A percentile compares a stretch with the other conserved stretches of the same genome.
Evolutionary conservation across 2,113 vertebrate species (phyloP).

Genomic region (Malurus melanocephalus): DNA sequence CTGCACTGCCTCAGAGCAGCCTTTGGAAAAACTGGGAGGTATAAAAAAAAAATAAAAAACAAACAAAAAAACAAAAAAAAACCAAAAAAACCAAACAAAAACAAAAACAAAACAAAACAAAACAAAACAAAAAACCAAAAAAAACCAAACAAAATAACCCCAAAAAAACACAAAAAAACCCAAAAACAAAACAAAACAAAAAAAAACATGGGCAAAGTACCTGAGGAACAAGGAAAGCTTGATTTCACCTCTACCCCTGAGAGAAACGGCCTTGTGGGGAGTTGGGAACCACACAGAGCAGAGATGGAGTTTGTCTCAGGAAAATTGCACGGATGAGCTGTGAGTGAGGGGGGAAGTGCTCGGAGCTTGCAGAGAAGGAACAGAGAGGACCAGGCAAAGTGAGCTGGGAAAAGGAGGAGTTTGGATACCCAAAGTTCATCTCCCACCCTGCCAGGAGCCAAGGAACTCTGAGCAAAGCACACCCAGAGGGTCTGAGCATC

Average conservation of each 20-base stretch:
- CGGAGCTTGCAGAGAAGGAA: background rate
- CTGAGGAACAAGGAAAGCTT: background rate
- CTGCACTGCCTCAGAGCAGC: background rate
- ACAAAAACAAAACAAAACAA: too few species aligned
- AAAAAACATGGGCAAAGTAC: background rate
- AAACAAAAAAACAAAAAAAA: too few species aligned
- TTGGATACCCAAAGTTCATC: background rate
- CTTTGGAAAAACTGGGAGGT: background rate
- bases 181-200: too few species aligned
- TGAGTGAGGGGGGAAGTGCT: fast-evolving
- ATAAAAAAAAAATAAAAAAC: too few species aligned
- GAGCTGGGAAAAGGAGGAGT: background rate
- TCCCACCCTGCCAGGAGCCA: background rate
- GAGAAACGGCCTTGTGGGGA: background rate
- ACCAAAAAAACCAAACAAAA: too few species aligned
- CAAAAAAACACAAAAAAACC: background rate
- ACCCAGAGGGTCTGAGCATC: background rate
- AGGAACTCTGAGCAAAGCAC: background rate
- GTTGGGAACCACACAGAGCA: background rate
- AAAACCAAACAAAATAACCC: fast-evolving
- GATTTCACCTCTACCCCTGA: background rate
- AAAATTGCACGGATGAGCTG: background rate
- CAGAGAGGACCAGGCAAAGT: background rate
- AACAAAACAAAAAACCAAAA: too few species aligned
- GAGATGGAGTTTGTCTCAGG: background rate